Base-by-base conservation (phyloP, 2,888 invertebrate species). In the Callimorpha dominula region DNA sequence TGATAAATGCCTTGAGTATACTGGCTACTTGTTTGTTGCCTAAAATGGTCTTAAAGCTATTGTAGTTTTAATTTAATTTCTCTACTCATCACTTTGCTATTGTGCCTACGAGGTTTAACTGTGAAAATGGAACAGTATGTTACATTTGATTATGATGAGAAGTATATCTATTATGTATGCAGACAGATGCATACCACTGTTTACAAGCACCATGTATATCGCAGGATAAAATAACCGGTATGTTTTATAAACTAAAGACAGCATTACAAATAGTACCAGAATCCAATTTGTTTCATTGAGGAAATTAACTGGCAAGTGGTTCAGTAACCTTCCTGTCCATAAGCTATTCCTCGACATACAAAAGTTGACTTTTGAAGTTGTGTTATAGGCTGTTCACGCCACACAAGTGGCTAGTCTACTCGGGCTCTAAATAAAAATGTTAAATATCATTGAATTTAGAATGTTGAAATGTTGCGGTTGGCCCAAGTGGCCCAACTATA, bases 371-470 rank as follows among this genome's bases (percentile, higher is more conserved):
- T 52, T 57, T n/a, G n/a, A 43, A 14, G 43, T 31, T 14, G 14
- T 42, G 60, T 14, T 11, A 42, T 8, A 0, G 1, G 12, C 50
- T 49, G 49, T 49, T 62, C 11, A 49, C 50, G 42, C 66, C 46
- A 52, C 65, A 73, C 40, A 31, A 65, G 64, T 65, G 46, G 85
- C 83, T 77, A 80, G 74, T 78, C 77, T 31, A 31, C 31, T 43
- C 43, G 12, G 63, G 40, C 15, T 68, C 15, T 68, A 82, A 83
- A 77, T 75, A 77, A 81, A 78, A 85, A 86, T 86, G 85, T 88
- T 88, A 83, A 84, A 85, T 83, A 83, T 79, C 81, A 83, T 84
- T 84, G 84, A 78, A 83, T 81, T 60, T 84, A 81, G 78, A 79
- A 83, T 83, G 84, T 85, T 84, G 75, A 84, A 71, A 72, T 85